phyloP scores from a whole-genome alignment of 92 coral and sea anemone species.

The Actinostola sp. region DNA sequence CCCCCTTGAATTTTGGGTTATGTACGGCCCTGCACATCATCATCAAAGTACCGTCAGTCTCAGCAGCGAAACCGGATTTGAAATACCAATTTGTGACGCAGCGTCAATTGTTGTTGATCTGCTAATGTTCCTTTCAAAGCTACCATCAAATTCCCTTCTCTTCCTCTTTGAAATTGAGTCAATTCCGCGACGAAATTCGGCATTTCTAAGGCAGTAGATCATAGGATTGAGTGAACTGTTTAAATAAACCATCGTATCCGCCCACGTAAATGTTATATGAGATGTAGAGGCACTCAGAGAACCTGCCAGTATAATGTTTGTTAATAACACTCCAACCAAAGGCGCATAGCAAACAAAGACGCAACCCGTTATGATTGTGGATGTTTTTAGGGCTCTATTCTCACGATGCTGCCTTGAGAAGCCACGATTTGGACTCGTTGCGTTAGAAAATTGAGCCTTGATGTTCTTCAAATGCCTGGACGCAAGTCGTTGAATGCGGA shows the following conservation, averaged over 20 bases:
- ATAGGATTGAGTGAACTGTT: constrained; percentile 42
- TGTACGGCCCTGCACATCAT: too few species aligned
- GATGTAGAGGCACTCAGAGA: neutral
- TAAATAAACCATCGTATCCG: constrained; percentile 34
- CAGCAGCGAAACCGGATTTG: constrained; percentile 2
- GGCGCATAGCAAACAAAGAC: constrained; percentile 39
- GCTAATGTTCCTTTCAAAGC: constrained; percentile 8
- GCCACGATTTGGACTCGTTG: neutral
- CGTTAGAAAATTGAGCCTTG: constrained; percentile 20
- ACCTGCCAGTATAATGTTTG: constrained; percentile 17
- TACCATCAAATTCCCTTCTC: neutral
- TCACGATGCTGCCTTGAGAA: constrained; percentile 8
- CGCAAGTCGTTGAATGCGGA: constrained; percentile 50
- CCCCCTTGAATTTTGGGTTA: too few species aligned
- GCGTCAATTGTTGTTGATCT: constrained; percentile 16
- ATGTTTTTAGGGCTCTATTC: constrained; percentile 32
- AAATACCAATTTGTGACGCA: neutral
- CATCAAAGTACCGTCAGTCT: neutral
- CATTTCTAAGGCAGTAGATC: constrained; percentile 39
- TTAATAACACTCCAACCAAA: constrained; percentile 22
- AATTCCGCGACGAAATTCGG: constrained; percentile 47
- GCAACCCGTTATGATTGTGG: constrained; percentile 34
- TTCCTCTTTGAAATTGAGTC: constrained; percentile 1
- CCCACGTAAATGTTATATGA: constrained; percentile 45
- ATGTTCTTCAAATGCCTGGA: constrained; percentile 24